Base-by-base conservation (phyloP, 2,888 invertebrate species). In the Prosopocoilus inquinatus region DNA sequence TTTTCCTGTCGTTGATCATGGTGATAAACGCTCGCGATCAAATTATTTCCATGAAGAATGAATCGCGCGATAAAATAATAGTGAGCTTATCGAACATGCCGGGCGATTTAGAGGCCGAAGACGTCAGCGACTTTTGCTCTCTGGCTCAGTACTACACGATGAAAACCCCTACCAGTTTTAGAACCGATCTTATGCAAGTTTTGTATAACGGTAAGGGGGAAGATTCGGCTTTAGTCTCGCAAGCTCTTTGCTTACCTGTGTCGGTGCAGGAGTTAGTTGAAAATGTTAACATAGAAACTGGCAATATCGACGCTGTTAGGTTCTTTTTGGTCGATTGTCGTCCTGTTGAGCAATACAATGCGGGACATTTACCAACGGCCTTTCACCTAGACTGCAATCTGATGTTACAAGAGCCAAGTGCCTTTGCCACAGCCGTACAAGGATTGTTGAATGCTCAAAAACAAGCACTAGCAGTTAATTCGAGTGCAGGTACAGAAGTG, bases 271-370 rank as follows among this genome's bases (percentile, higher is more conserved):
- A 98, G 78, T 81, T 98, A 53, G 87, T 96, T 32, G 91, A 93
- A 70, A 91, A 90, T 80, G 85, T 88, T 2, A 84, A 87, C 13
- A 80, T 85, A 49, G 88, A 89, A 71, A 75, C 82, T 38, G 74
- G 80, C 1, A 81, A 83, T 65, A 77, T 82, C 36, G 89, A 89
- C 66, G 82, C 79, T 60, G 78, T 81, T 9, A 84, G 92, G 67
- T 99, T 96, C 77, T 98, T 98, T 77, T 82, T 98, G 61, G 96
- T 99, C 7, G 99, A 99, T 77, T 97, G 97, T 75, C 85, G 99
- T 61, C 96, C 98, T 7, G 88, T 94, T 9, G 95, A 96, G 63
- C 96, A 98, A 72, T 99, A 97, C 74, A 97, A 97, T 79, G 89
- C 90, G 51, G 98, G 98, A 0, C 97, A 98, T 80, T 83, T 99